Evolutionary conservation across 2,113 vertebrate species (phyloP).

Genomic region (Podocnemis expansa): DNA sequence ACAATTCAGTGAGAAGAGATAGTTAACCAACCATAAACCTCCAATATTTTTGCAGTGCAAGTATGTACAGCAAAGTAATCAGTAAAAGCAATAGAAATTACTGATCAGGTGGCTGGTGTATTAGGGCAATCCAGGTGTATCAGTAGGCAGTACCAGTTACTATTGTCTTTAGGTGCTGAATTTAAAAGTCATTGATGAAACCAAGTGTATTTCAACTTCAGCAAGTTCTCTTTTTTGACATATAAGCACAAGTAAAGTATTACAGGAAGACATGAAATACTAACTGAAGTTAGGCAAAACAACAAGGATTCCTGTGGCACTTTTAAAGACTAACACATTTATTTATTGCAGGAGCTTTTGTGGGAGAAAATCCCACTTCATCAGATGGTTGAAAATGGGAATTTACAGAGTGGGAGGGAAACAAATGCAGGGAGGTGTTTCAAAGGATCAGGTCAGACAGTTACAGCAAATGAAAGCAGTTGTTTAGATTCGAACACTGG

Average conservation of each 20-base stretch:
- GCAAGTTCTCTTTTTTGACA: background rate
- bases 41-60: background rate
- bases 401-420: too few species aligned
- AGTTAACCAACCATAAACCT: conserved; percentile 38
- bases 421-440: too few species aligned
- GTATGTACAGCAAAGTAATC: background rate
- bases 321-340: too few species aligned
- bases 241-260: background rate
- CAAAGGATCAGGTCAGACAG: too few species aligned
- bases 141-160: background rate
- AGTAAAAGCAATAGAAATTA: background rate
- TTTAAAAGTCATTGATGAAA: background rate
- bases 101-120: background rate
- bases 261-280: background rate
- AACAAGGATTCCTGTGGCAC: too few species aligned
- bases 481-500: too few species aligned
- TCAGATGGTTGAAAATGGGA: too few species aligned
- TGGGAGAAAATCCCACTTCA: too few species aligned
- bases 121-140: background rate
- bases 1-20: conserved; percentile 32
- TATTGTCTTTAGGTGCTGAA: background rate
- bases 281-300: too few species aligned
- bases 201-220: background rate
- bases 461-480: too few species aligned
- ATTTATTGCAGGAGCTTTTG: too few species aligned